Conservation (phyloP, 2,113 vertebrate species). For the Saimiri boliviensis region DNA sequence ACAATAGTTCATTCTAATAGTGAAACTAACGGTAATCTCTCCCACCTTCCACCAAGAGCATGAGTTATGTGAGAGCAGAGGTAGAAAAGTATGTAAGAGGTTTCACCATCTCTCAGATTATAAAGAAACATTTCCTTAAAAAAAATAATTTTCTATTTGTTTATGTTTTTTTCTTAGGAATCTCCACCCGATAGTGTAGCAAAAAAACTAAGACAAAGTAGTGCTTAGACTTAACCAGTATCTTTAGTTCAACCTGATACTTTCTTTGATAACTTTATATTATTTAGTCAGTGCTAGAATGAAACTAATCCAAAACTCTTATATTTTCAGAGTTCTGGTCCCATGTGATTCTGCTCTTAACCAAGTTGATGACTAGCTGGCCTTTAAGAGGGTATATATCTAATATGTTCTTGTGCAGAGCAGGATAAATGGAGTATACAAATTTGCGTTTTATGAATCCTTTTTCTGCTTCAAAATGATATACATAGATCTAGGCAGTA, state of each 20-base stretch:
- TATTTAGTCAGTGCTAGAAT: background rate
- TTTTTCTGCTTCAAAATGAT: constrained; percentile 5
- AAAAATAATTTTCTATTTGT: background rate
- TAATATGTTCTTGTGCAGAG: background rate
- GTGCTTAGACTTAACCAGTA: background rate
- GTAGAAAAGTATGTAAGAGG: background rate
- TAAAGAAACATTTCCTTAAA: background rate
- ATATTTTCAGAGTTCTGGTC: background rate
- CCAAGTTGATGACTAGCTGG: background rate
- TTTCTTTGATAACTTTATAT: background rate
- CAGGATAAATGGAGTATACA: background rate
- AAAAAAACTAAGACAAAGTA: background rate
- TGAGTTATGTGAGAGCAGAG: background rate
- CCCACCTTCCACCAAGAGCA: background rate
- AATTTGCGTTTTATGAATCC: background rate
- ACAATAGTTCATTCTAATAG: background rate
- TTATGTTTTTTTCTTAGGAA: background rate
- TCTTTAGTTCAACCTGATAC: background rate
- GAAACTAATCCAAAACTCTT: background rate
- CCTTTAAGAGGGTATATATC: background rate
- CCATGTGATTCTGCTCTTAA: background rate
- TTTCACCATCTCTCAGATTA: background rate
- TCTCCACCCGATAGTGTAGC: background rate
- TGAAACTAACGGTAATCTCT: background rate
- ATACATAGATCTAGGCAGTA: background rate